Evolutionary conservation across 2,888 invertebrate species (phyloP).

Genomic region (Rotaria sp.): DNA sequence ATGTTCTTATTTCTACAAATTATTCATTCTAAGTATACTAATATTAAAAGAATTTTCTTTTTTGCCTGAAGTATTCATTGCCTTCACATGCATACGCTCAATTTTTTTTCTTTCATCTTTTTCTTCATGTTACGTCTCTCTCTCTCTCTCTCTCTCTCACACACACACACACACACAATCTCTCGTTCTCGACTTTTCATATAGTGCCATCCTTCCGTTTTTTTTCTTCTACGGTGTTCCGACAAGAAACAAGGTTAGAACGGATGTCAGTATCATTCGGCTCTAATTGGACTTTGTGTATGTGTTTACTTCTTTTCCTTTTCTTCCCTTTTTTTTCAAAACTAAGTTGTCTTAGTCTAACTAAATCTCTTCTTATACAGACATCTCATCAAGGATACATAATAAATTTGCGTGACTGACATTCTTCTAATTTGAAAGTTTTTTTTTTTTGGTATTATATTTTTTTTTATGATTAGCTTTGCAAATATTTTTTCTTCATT

Average conservation of each 20-base stretch:
- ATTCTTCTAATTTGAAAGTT: neutral
- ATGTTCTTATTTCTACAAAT: neutral
- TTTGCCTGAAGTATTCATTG: no score
- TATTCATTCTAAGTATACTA: neutral
- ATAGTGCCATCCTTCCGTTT: neutral
- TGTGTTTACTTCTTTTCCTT: neutral
- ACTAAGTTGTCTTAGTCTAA: neutral
- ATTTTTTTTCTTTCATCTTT: no score
- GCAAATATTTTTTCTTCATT: neutral
- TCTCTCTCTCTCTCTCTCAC: no score
- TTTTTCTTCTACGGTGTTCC: neutral
- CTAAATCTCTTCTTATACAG: neutral
- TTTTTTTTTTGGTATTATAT: neutral
- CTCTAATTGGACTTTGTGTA: neutral
- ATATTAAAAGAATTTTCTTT: neutral
- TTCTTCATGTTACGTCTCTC: no score
- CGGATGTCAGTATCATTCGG: neutral
- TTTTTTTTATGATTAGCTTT: neutral
- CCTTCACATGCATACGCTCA: no score
- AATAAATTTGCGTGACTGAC: neutral
- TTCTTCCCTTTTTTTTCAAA: neutral
- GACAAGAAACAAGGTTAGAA: neutral
- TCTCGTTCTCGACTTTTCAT: no score
- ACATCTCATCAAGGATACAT: neutral
- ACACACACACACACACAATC: no score